A percentile compares a stretch with the other conserved stretches of the same genome.
phyloP scores from a whole-genome alignment of 2,113 vertebrate genomes.

The Scatophagus argus region DNA sequence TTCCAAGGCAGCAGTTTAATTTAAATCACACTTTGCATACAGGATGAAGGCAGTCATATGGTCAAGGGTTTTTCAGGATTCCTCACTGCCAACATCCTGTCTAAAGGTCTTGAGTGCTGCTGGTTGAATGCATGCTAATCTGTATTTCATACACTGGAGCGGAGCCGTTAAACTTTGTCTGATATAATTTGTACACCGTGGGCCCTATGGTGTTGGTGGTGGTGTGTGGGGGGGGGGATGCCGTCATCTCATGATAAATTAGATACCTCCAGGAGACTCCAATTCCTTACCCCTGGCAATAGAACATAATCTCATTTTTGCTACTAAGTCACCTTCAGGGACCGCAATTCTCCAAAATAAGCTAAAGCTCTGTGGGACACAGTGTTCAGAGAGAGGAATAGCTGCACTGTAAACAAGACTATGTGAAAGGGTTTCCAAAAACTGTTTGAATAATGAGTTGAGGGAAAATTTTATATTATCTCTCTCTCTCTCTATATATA shows the following conservation, averaged over 20 bases:
- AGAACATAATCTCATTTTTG: conserved; percentile 85
- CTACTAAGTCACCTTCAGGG: conserved; percentile 85
- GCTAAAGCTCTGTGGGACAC: conserved; percentile 70
- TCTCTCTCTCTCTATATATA: too few species aligned
- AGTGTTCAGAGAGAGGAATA: conserved; percentile 70
- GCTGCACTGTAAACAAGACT: conserved; percentile 74
- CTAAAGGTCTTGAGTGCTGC: conserved; percentile 56
- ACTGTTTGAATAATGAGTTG: conserved; percentile 68
- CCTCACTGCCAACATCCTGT: conserved; percentile 48
- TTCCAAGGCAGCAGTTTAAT: conserved; percentile 62
- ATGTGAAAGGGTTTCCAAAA: conserved; percentile 62
- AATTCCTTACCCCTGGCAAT: conserved; percentile 81
- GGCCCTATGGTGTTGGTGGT: conserved; percentile 55
- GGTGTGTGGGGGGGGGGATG: conserved; percentile 58
- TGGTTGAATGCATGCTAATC: conserved; percentile 74
- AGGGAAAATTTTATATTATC: too few species aligned
- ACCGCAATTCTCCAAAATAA: conserved; percentile 79
- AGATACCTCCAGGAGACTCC: conserved; percentile 80
- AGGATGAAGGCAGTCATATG: conserved; percentile 58
- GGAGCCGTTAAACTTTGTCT: conserved; percentile 77
- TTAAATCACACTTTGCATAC: conserved; percentile 66
- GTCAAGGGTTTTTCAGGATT: conserved; percentile 67
- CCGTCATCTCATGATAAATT: conserved; percentile 82
- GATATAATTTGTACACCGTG: conserved; percentile 78
- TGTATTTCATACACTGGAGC: conserved; percentile 70